A percentile compares a stretch with the other conserved stretches of the same genome.
Evolutionary conservation across 2,888 invertebrate species (phyloP).

Genomic region (Euproctis similis): DNA sequence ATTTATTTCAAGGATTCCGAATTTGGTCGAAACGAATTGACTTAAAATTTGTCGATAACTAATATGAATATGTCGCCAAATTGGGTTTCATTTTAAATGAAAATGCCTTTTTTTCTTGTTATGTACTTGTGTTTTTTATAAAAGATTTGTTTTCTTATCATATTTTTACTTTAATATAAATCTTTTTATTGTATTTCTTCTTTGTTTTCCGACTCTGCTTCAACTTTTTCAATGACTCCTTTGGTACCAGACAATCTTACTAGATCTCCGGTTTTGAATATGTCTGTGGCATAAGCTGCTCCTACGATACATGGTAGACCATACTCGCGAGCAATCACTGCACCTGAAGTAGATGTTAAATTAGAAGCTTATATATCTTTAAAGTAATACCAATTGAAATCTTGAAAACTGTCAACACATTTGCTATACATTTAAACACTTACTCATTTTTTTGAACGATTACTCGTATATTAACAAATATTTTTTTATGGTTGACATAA

Average conservation of each 20-base stretch:
- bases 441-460: too few relatives aligned
- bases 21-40: too few relatives aligned
- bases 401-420: too few relatives aligned
- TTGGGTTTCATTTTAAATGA: too few relatives aligned
- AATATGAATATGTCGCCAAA: too few relatives aligned
- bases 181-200: not conserved
- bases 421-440: too few relatives aligned
- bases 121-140: constrained; percentile 8
- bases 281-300: constrained; percentile 78
- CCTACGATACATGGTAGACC: constrained; percentile 90
- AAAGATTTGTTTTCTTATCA: constrained; percentile 9
- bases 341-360: constrained; percentile 70
- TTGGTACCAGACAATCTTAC: constrained; percentile 68
- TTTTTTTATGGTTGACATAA: too few relatives aligned
- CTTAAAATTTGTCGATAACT: too few relatives aligned
- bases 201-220: constrained; percentile 4
- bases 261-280: constrained; percentile 80
- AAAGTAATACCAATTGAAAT: too few relatives aligned
- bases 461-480: too few relatives aligned
- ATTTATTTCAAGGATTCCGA: too few relatives aligned
- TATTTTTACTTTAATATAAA: not conserved
- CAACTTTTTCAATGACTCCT: constrained; percentile 53
- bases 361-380: too few relatives aligned
- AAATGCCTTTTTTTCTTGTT: constrained; percentile 4
- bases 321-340: constrained; percentile 89